Evolutionary conservation across 2,113 vertebrate species (phyloP).

Genomic region (Rhea americana): DNA sequence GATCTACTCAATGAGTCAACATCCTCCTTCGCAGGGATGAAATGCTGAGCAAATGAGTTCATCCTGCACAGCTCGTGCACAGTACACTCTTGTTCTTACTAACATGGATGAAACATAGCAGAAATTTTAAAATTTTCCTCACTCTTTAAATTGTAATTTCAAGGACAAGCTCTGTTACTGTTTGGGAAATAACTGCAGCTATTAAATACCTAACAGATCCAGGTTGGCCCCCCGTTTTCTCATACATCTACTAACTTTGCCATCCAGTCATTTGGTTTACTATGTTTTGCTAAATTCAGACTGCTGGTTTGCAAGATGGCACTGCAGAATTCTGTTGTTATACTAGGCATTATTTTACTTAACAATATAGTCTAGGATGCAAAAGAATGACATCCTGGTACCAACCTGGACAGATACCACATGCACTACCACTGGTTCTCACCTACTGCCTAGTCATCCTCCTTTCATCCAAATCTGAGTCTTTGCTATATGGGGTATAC

Average conservation of each 20-base stretch:
- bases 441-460: neutral
- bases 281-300: neutral
- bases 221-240: neutral
- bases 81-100: rapidly evolving
- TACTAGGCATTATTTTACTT: neutral
- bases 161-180: neutral
- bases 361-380: neutral
- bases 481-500: neutral
- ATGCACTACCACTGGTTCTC: neutral
- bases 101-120: neutral
- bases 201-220: neutral
- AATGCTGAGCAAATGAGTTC: rapidly evolving
- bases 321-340: neutral
- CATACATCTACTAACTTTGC: neutral
- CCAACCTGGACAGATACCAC: neutral
- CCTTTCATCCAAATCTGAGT: neutral
- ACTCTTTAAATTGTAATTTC: neutral
- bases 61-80: neutral
- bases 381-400: neutral
- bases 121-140: neutral
- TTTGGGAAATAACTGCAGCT: neutral
- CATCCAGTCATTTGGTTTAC: neutral
- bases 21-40: neutral
- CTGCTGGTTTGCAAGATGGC: neutral
- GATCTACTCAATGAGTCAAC: neutral